These are phyloP conservation scores for Sebastes jordani DNA, from an alignment of 2,797 vertebrate species.

Conservation along the genomic window DNA sequence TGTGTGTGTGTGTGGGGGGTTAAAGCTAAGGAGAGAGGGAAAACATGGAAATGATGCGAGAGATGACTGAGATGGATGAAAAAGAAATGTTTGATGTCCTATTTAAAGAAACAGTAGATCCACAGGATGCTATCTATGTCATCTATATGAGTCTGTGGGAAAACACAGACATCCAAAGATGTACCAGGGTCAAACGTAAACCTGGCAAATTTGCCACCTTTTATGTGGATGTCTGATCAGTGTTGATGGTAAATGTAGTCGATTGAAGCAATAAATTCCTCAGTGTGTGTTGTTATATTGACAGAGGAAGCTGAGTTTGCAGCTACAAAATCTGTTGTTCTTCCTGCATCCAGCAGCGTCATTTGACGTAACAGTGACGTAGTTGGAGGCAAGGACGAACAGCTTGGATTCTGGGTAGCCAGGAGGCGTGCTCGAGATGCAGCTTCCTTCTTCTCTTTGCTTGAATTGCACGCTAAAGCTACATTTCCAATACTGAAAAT, in stretches of 20 bases:
- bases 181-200: background rate
- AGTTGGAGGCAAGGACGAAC: background rate
- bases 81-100: background rate
- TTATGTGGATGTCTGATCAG: background rate
- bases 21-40: background rate
- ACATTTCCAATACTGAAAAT: too few species aligned
- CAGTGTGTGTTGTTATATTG: background rate
- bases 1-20: background rate
- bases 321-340: background rate
- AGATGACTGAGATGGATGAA: slow-evolving; percentile 4
- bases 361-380: background rate
- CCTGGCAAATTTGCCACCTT: background rate
- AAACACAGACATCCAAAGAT: background rate
- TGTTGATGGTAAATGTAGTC: background rate
- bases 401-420: background rate
- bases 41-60: background rate
- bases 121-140: background rate
- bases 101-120: background rate
- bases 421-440: rapidly evolving
- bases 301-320: background rate
- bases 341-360: rapidly evolving
- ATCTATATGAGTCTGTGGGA: background rate
- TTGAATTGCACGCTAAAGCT: too few species aligned
- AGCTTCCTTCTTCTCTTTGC: too few species aligned
- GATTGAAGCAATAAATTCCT: background rate